Conservation (phyloP, 2,797 vertebrate genomes). For the Lacerta bilineata region DNA sequence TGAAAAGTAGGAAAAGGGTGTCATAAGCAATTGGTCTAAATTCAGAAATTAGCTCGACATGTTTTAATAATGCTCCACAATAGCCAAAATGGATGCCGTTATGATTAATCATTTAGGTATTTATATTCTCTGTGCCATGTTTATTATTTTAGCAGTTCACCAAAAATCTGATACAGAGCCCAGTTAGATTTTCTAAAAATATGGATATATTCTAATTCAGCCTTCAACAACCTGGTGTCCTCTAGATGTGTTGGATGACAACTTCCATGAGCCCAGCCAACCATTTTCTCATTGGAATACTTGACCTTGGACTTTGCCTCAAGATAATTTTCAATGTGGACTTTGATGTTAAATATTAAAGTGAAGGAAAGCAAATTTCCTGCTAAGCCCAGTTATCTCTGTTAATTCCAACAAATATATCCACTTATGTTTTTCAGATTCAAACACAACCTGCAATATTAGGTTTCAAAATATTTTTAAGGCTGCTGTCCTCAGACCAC, state of each 20-base stretch:
- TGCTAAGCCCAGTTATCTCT: slow-evolving; percentile 58
- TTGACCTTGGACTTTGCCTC: slow-evolving; percentile 60
- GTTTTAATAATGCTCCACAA: neutral
- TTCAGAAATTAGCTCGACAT: neutral
- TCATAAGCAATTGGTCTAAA: neutral
- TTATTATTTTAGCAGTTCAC: slow-evolving; percentile 19
- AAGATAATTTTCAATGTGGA: slow-evolving; percentile 33
- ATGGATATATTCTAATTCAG: neutral
- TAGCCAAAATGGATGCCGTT: neutral
- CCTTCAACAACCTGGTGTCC: no score
- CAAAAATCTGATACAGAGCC: neutral
- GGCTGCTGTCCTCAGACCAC: neutral
- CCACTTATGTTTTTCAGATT: slow-evolving; percentile 39
- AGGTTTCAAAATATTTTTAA: slow-evolving; percentile 18
- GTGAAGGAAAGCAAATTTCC: slow-evolving; percentile 59
- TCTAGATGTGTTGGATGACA: no score
- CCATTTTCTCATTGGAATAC: neutral
- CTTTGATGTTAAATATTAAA: slow-evolving; percentile 36
- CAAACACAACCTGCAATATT: slow-evolving; percentile 26
- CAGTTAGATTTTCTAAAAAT: neutral
- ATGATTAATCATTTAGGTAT: neutral
- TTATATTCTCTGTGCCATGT: neutral
- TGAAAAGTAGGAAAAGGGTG: neutral
- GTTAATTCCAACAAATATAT: slow-evolving; percentile 54
- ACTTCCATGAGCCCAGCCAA: neutral